These are phyloP conservation scores for Leptatherina wallacei DNA, from an alignment of 2,797 vertebrate species.

Conservation along the genomic window DNA sequence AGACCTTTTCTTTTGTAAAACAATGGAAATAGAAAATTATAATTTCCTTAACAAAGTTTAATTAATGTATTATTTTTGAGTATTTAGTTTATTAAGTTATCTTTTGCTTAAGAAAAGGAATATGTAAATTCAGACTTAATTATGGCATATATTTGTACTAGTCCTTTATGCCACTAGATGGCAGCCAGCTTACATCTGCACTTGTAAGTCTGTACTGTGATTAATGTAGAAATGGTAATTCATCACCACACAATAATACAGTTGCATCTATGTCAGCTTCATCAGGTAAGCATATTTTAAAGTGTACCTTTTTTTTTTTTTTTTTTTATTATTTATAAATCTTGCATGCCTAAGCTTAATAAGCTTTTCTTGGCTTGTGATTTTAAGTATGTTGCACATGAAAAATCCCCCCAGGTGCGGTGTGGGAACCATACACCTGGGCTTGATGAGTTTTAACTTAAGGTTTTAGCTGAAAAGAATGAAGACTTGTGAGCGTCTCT, in stretches of 20 bases:
- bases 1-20: neutral
- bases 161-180: slow-evolving; percentile 51
- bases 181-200: slow-evolving; percentile 18
- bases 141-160: neutral
- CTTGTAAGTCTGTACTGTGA: neutral
- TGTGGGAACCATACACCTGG: neutral
- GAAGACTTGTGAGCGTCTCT: neutral
- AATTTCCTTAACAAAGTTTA: neutral
- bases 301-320: neutral
- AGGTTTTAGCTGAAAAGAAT: neutral
- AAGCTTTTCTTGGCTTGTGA: neutral
- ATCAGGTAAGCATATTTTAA: neutral
- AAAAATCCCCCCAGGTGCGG: neutral
- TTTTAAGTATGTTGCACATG: neutral
- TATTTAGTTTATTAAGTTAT: neutral
- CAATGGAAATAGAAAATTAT: neutral
- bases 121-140: neutral
- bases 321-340: neutral
- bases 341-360: neutral
- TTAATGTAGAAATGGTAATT: neutral
- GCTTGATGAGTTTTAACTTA: neutral
- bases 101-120: neutral
- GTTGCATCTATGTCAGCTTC: neutral
- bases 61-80: too few species aligned
- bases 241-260: neutral